These are phyloP conservation scores for Opisthograptis luteolata DNA, from an alignment of 2,888 invertebrate species.

Conservation along the genomic window DNA sequence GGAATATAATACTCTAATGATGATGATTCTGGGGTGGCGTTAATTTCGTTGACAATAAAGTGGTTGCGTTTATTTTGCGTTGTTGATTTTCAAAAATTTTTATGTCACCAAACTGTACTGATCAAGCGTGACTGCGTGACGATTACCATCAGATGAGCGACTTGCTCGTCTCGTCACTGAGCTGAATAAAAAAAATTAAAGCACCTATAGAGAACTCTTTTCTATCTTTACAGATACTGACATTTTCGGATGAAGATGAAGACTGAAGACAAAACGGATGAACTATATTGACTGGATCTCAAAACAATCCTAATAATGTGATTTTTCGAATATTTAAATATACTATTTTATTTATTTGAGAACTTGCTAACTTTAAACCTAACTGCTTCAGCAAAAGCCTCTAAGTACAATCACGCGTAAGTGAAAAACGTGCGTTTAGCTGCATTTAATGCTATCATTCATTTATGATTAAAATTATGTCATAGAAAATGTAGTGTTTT, in stretches of 20 bases:
- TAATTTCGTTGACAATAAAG: no score
- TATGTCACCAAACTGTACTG: no score
- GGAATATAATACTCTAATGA: no score
- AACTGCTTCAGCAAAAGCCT: conserved; percentile 8
- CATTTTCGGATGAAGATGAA: conserved; percentile 70
- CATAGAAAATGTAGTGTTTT: background rate
- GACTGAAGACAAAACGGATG: conserved; percentile 33
- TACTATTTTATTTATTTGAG: background rate
- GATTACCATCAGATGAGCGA: no score
- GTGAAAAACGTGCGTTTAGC: background rate
- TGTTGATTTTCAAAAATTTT: no score
- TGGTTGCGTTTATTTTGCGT: no score
- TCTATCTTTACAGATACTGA: conserved; percentile 59
- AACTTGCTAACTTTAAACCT: background rate
- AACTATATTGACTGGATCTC: conserved; percentile 22
- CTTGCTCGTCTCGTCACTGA: no score
- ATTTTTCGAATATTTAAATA: background rate
- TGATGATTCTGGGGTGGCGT: no score
- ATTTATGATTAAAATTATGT: no score
- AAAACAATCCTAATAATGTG: background rate
- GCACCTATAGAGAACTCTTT: background rate
- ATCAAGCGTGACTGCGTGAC: no score
- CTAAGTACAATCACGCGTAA: background rate
- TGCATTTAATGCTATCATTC: no score
- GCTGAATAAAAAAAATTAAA: no score